phyloP scores from a whole-genome alignment of 2,888 invertebrate genomes.

The Rhagium mordax region DNA sequence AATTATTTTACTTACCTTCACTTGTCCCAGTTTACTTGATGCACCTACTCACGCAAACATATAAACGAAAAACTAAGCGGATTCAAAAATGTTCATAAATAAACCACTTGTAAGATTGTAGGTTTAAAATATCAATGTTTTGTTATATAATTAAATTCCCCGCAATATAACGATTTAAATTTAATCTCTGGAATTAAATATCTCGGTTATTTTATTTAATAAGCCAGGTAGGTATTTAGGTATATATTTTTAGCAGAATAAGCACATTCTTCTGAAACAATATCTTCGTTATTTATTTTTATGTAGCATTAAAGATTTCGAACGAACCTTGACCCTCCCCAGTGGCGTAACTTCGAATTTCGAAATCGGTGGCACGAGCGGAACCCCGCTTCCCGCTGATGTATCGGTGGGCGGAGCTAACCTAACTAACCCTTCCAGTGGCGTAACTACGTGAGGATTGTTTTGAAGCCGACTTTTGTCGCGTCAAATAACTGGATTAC shows the following conservation, averaged over 20 bases:
- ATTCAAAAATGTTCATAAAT: background rate
- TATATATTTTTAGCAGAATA: background rate
- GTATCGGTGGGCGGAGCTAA: too few species aligned
- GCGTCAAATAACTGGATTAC: too few species aligned
- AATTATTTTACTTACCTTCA: too few species aligned
- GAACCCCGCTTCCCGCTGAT: too few species aligned
- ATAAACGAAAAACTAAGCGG: too few species aligned
- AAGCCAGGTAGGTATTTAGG: background rate
- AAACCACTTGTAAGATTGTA: background rate
- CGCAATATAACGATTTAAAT: background rate
- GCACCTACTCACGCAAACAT: too few species aligned
- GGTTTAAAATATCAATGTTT: background rate
- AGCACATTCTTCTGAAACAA: background rate
- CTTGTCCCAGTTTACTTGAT: too few species aligned
- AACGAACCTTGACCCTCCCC: background rate
- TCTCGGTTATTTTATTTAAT: background rate
- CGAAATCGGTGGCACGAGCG: too few species aligned
- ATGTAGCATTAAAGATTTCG: background rate
- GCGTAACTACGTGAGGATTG: too few species aligned
- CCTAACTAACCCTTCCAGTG: too few species aligned
- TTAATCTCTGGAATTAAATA: slow-evolving; percentile 2
- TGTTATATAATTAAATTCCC: background rate
- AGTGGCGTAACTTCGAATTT: too few species aligned
- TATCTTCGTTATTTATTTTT: background rate
- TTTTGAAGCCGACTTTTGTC: too few species aligned